Conservation (phyloP, 2,888 invertebrate species). For the Agelastica alni region DNA sequence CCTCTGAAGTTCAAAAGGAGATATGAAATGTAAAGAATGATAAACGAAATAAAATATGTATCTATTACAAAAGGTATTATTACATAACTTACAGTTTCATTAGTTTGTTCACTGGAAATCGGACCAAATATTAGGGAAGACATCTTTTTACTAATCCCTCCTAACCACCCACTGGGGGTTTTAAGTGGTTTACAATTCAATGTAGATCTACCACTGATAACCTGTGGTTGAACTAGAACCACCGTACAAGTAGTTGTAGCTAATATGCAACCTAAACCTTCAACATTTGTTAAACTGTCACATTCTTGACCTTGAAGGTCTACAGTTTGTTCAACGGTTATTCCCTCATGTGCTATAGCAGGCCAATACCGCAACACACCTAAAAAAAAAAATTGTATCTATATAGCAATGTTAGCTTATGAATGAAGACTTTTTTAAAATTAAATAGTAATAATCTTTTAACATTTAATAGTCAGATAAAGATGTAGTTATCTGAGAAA, state of each 20-base stretch:
- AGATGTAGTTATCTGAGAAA: too few species aligned
- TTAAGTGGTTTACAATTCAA: constrained; percentile 70
- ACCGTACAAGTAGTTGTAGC: constrained; percentile 92
- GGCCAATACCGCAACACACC: constrained; percentile 92
- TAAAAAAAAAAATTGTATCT: constrained; percentile 32
- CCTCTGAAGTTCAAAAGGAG: too few species aligned
- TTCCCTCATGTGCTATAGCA: constrained; percentile 84
- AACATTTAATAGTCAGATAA: too few species aligned
- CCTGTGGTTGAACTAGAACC: constrained; percentile 69
- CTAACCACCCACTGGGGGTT: constrained; percentile 81
- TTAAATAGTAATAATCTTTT: too few species aligned
- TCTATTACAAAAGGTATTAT: too few species aligned
- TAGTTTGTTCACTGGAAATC: constrained; percentile 64
- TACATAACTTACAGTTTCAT: constrained; percentile 66
- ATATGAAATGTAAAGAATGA: too few species aligned
- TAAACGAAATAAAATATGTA: too few species aligned
- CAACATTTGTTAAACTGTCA: constrained; percentile 70
- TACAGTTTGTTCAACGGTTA: constrained; percentile 80
- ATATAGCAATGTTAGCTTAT: too few species aligned
- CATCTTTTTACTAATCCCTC: constrained; percentile 82
- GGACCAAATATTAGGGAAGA: constrained; percentile 82
- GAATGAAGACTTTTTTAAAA: too few species aligned
- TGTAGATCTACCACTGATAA: constrained; percentile 69
- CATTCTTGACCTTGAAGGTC: constrained; percentile 90
- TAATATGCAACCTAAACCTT: constrained; percentile 77